Conservation (phyloP, 2,113 vertebrate genomes). For the Jaculus jaculus region DNA sequence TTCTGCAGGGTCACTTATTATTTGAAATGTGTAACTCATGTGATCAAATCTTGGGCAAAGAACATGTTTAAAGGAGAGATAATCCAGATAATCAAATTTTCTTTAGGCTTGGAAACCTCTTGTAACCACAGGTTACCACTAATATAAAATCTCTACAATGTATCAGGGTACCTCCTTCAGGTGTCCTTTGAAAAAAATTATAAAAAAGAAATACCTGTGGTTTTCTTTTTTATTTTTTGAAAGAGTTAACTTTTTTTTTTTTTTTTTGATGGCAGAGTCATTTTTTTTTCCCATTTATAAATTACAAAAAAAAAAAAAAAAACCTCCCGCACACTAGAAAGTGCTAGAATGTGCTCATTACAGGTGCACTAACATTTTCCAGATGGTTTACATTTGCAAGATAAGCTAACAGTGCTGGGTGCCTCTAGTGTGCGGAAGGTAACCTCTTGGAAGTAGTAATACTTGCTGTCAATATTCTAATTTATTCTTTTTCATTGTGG, state of each 20-base stretch:
- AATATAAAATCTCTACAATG: background rate
- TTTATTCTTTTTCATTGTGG: background rate
- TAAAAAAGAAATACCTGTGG: background rate
- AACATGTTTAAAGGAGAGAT: background rate
- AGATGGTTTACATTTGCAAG: conserved; percentile 49
- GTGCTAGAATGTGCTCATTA: background rate
- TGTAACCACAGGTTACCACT: background rate
- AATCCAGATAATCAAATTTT: background rate
- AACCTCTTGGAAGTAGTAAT: conserved; percentile 23
- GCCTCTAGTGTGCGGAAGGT: background rate
- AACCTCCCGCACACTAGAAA: conserved; percentile 23
- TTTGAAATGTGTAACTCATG: background rate
- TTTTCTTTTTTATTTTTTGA: background rate
- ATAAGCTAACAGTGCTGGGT: background rate
- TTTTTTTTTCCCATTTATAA: conserved; percentile 26
- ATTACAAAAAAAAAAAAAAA: background rate
- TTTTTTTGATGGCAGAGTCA: background rate
- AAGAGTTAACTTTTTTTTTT: background rate
- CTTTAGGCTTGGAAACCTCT: background rate
- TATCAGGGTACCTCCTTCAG: background rate
- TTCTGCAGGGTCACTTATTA: background rate
- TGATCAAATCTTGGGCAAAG: background rate
- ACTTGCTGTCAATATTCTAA: conserved; percentile 2
- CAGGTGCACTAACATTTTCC: background rate
- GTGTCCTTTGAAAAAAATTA: background rate